phyloP scores from a whole-genome alignment of 2,888 invertebrate genomes.

The Campopleginae sp. region DNA sequence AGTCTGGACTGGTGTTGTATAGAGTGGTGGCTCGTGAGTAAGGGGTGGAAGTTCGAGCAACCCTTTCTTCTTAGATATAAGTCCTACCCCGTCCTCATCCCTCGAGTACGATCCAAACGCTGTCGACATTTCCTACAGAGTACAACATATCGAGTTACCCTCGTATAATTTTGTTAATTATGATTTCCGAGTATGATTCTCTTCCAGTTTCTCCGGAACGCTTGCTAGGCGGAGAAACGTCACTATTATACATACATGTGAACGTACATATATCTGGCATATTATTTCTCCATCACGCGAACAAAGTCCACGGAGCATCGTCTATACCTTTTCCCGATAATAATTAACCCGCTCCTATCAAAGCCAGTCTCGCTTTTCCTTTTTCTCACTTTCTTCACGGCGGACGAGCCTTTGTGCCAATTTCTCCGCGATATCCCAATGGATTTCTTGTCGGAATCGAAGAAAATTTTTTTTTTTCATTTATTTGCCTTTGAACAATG shows the following conservation, averaged over 20 bases:
- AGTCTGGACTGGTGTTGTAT: slow-evolving; percentile 59
- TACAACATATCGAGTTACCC: slow-evolving; percentile 82
- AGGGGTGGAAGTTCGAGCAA: slow-evolving; percentile 70
- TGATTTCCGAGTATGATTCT: slow-evolving; percentile 82
- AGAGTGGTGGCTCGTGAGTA: slow-evolving; percentile 43
- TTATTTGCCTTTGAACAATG: background rate
- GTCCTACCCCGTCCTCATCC: slow-evolving; percentile 70
- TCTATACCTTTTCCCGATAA: slow-evolving; percentile 50
- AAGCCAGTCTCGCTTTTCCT: slow-evolving; percentile 48
- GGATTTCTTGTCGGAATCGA: background rate
- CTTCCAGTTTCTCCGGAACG: slow-evolving; percentile 60
- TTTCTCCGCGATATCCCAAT: slow-evolving; percentile 50
- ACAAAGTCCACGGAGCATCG: slow-evolving; percentile 31
- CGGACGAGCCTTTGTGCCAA: slow-evolving; percentile 52
- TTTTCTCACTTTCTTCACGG: background rate
- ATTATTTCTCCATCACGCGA: slow-evolving; percentile 61
- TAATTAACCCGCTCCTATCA: slow-evolving; percentile 66
- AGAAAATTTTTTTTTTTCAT: slow-evolving; percentile 16
- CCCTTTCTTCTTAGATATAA: slow-evolving; percentile 81
- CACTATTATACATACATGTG: slow-evolving; percentile 12
- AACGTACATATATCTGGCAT: slow-evolving; percentile 32
- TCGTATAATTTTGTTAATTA: slow-evolving; percentile 84
- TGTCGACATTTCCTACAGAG: slow-evolving; percentile 68
- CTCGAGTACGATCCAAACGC: slow-evolving; percentile 60
- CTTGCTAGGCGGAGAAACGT: slow-evolving; percentile 9